Evolutionary conservation across 2,888 invertebrate species (phyloP).

Genomic region (Tenthredo livida): DNA sequence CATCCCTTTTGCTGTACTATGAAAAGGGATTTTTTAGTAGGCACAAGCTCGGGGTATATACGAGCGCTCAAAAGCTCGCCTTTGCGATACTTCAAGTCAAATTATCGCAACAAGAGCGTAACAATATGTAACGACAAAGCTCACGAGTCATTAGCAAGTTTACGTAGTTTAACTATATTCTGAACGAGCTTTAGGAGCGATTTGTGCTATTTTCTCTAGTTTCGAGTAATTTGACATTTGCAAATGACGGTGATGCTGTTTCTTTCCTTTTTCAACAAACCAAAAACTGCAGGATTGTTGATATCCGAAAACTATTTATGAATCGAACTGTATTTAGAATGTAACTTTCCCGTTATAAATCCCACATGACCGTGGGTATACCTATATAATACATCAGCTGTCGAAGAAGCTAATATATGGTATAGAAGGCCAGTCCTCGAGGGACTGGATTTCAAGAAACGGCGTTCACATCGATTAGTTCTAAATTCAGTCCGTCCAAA

Average conservation of each 20-base stretch:
- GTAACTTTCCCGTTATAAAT: background rate
- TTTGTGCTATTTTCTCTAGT: background rate
- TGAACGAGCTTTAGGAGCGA: background rate
- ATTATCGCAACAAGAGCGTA: background rate
- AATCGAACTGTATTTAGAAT: background rate
- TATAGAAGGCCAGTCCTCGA: constrained; percentile 22
- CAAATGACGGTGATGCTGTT: background rate
- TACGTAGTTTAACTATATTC: constrained; percentile 19
- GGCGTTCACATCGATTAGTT: constrained; percentile 37
- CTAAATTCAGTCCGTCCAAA: constrained; percentile 35
- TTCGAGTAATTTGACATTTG: background rate
- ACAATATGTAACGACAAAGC: background rate
- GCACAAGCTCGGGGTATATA: background rate
- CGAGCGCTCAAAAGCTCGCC: background rate
- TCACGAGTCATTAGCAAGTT: constrained; percentile 7
- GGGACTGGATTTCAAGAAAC: constrained; percentile 17
- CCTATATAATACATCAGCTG: constrained; percentile 22
- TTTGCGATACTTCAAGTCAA: constrained; percentile 15
- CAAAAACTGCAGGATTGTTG: background rate
- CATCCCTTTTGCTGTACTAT: background rate
- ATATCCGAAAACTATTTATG: background rate
- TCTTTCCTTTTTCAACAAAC: background rate
- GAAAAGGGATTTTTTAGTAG: background rate
- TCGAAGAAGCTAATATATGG: constrained; percentile 34
- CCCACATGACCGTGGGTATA: background rate